Evolutionary conservation across 2,797 vertebrate genomes (phyloP), one percentile per base, ranked within the genome.

Genomic region (Muscicapa comitata): DNA sequence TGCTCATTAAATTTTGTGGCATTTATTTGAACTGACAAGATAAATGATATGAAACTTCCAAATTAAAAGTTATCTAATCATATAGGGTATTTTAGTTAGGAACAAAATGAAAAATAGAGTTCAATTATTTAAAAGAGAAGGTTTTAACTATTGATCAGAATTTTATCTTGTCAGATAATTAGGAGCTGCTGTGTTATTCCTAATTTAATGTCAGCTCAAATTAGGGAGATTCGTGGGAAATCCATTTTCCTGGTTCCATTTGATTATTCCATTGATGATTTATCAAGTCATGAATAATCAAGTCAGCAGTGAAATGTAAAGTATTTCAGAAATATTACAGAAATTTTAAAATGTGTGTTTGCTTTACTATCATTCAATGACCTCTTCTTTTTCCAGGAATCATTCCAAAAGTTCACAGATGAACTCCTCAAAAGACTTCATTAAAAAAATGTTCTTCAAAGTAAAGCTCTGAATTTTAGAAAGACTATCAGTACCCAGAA

Each of bases 151-250:
- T 77, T 61, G 59, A 92, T 82, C 62, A 84, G 65, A 86, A 91
- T 90, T 94, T 77, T 94, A 83, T 68, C 82, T 75, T 78, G 71
- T n/a, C 94, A 92, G 72, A 20, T 88, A 89, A 92, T 90, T 88
- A 91, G 67, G 17, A 86, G 65, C 17, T 72, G 31, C 73, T 75
- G 40, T 50, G 33, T 79, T 82, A 75, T 63, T 59, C 59, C 62
- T 76, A 89, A 86, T 86, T 90, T 79, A 86, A 80, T 61, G 38
- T 61, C 71, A 86, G 31, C 11, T 92, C 42, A 72, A 88, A 93
- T 94, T 81, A 88, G 38, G 47, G 20, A 91, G n/a, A 91, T 80
- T 55, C 19, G 66, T n/a, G 31, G 47, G 17, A 93, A 92, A 43
- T 53, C 71, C 33, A 82, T 86, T 88, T 90, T 90, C 71, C 62